Evolutionary conservation across 1,140 invertebrate species (phyloP).

Genomic region (Temnothorax nylanderi): DNA sequence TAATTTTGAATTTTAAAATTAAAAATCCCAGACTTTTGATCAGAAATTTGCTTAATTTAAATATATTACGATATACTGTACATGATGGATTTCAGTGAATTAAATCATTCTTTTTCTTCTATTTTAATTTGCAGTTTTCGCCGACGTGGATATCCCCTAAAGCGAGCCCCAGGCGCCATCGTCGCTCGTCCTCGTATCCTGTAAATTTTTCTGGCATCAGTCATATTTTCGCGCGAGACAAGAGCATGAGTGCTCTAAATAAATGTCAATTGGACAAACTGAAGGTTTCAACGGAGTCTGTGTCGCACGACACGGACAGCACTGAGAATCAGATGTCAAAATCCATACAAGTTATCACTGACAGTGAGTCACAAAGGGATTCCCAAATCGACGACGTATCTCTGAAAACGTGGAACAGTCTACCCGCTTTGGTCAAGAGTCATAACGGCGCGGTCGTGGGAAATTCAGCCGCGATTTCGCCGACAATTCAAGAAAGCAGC

Average conservation of each 20-base stretch:
- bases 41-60: neutral
- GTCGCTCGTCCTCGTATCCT: conserved; percentile 79
- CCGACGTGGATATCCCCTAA: conserved; percentile 75
- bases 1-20: neutral
- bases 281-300: neutral
- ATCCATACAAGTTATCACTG: neutral
- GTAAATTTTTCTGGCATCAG: conserved; percentile 73
- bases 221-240: conserved; percentile 46
- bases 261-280: conserved; percentile 61
- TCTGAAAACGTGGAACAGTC: conserved; percentile 78
- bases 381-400: conserved; percentile 53
- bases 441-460: conserved; percentile 28
- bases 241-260: conserved; percentile 3
- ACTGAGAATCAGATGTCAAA: conserved; percentile 5
- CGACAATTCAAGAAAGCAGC: neutral
- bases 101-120: neutral
- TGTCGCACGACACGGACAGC: neutral
- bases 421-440: conserved; percentile 72
- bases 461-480: conserved; percentile 31
- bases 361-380: conserved; percentile 17
- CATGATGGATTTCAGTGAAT: neutral
- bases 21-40: neutral
- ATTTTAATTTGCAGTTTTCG: conserved; percentile 75
- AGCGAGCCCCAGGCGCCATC: conserved; percentile 77
- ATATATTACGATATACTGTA: neutral